Percentiles rank a stretch among this genome's conserved stretches.
Conservation (phyloP, 2,797 vertebrate genomes). For the Smutsia temminckii region DNA sequence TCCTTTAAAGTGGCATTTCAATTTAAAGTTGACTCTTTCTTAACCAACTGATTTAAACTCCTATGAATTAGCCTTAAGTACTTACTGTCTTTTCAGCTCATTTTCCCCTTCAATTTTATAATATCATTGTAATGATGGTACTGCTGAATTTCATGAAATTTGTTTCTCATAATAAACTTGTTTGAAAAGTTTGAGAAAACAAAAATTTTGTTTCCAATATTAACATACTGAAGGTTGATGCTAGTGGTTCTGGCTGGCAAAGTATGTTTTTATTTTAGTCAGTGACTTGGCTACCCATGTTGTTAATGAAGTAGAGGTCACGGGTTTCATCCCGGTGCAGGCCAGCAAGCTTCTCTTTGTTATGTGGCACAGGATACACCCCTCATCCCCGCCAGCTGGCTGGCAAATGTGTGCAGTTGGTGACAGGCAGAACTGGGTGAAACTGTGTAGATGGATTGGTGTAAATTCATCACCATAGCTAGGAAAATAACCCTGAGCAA, state of each 20-base stretch:
- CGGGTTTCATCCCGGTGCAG: conserved; percentile 31
- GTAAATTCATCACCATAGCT: conserved; percentile 75
- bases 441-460: conserved; percentile 74
- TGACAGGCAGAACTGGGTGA: conserved; percentile 75
- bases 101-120: neutral
- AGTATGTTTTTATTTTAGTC: conserved; percentile 56
- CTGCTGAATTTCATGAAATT: conserved; percentile 59
- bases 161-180: conserved; percentile 5
- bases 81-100: neutral
- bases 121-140: conserved; percentile 31
- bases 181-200: neutral
- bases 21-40: conserved; percentile 38
- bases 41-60: conserved; percentile 25
- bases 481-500: conserved; percentile 77
- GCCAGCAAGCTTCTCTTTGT: conserved; percentile 58
- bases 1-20: neutral
- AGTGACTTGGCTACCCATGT: neutral
- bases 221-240: neutral
- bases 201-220: conserved; percentile 28
- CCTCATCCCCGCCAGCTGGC: conserved; percentile 65
- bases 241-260: conserved; percentile 40
- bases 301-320: conserved; percentile 54
- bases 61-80: neutral
- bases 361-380: conserved; percentile 5
- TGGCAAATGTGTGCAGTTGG: conserved; percentile 76